These are phyloP conservation scores for Sebastes melanostomus DNA, from an alignment of 2,797 vertebrate species.

Conservation along the genomic window DNA sequence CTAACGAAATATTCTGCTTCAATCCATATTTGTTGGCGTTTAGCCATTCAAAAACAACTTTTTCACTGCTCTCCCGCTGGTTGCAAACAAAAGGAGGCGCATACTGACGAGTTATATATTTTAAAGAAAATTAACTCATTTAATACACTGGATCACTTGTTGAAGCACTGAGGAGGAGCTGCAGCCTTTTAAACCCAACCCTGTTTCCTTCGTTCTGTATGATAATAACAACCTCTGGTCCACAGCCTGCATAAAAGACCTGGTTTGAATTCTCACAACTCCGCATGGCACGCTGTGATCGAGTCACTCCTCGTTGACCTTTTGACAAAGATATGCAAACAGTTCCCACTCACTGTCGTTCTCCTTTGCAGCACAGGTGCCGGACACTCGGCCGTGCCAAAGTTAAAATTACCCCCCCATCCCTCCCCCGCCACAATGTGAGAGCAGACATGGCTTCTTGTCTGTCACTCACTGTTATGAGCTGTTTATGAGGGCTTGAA, in stretches of 20 bases:
- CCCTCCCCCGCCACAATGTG: constrained; percentile 2
- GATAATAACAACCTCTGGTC: neutral
- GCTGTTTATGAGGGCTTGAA: constrained; percentile 48
- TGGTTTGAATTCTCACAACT: constrained; percentile 21
- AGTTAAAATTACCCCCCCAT: constrained; percentile 63
- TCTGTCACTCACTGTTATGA: constrained; percentile 30
- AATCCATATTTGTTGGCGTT: too few relatives aligned
- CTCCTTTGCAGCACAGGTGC: constrained; percentile 51
- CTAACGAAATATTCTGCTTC: accelerated
- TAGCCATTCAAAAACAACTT: too few relatives aligned
- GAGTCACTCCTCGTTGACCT: constrained; percentile 46
- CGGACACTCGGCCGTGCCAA: neutral
- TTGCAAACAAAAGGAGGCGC: too few relatives aligned
- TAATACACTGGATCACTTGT: too few relatives aligned
- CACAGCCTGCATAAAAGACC: constrained; percentile 1
- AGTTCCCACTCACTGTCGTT: constrained; percentile 25
- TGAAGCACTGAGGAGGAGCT: too few relatives aligned
- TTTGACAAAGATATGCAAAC: constrained; percentile 22
- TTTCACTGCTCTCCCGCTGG: too few relatives aligned
- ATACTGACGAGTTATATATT: too few relatives aligned
- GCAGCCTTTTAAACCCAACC: neutral
- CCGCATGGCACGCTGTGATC: neutral
- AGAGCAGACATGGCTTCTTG: constrained; percentile 19
- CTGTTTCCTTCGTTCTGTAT: neutral
- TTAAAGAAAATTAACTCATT: too few relatives aligned